phyloP scores from a whole-genome alignment of 2,113 vertebrate species.

The Platichthys stellatus region DNA sequence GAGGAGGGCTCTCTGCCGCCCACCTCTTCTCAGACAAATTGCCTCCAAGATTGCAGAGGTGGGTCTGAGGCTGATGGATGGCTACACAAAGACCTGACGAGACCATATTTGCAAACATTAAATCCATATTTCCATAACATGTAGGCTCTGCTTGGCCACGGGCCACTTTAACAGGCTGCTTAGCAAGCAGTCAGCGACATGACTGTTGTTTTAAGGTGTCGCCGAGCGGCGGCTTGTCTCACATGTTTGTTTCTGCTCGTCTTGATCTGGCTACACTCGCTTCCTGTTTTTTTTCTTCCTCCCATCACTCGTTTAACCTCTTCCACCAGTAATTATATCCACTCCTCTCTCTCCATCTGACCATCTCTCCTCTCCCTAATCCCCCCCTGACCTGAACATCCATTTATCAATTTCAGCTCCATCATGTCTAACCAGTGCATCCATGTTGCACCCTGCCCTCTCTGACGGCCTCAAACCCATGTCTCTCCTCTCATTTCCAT shows the following conservation, averaged over 20 bases:
- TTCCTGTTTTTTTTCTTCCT: constrained; percentile 19
- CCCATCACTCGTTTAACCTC: constrained; percentile 51
- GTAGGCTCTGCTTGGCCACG: constrained; percentile 47
- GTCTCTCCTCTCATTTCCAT: constrained; percentile 55
- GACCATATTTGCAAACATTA: constrained; percentile 77
- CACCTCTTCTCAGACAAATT: constrained; percentile 81
- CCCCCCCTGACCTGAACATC: constrained; percentile 50
- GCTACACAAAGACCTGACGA: constrained; percentile 74
- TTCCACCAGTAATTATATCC: constrained; percentile 69
- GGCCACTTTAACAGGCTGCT: constrained; percentile 49
- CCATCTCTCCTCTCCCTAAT: constrained; percentile 19
- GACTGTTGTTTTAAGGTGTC: constrained; percentile 48
- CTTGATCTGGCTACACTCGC: constrained; percentile 39
- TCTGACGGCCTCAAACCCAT: constrained; percentile 32
- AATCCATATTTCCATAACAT: constrained; percentile 72
- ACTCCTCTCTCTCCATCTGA: constrained; percentile 39
- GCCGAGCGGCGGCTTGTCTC: constrained; percentile 15
- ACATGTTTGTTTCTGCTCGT: constrained; percentile 10
- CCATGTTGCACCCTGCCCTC: constrained; percentile 53
- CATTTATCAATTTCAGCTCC: constrained; percentile 73
- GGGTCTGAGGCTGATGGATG: constrained; percentile 78
- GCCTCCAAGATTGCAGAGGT: constrained; percentile 79
- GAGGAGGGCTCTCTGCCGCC: constrained; percentile 78
- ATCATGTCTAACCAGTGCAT: constrained; percentile 60
- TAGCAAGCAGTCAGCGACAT: constrained; percentile 28